These are phyloP conservation scores for Lepidochrysops patricia DNA, from an alignment of 2,888 invertebrate genomes.

Conservation along the genomic window DNA sequence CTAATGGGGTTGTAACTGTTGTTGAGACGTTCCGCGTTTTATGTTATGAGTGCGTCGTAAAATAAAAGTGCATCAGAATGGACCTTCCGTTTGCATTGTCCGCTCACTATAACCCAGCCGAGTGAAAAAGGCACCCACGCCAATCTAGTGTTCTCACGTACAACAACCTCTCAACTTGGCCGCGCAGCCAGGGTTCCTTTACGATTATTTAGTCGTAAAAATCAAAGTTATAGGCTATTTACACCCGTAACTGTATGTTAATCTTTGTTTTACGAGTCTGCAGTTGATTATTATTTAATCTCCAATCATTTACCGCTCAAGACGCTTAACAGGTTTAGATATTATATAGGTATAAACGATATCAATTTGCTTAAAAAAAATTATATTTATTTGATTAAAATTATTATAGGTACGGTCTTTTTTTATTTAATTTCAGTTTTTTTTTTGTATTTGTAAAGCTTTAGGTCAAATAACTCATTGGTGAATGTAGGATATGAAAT, in stretches of 20 bases:
- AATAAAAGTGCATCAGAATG: constrained; percentile 73
- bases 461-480: background rate
- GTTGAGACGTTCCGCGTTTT: constrained; percentile 69
- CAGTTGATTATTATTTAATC: constrained; percentile 69
- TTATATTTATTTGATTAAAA: constrained; percentile 13
- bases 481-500: background rate
- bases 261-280: constrained; percentile 72
- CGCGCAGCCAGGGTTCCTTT: constrained; percentile 64
- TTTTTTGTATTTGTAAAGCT: background rate
- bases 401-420: background rate
- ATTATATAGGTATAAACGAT: constrained; percentile 40
- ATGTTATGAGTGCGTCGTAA: constrained; percentile 70
- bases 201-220: constrained; percentile 77
- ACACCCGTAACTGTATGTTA: constrained; percentile 72
- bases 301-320: constrained; percentile 67
- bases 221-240: constrained; percentile 76
- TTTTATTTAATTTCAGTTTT: background rate
- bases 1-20: constrained; percentile 50
- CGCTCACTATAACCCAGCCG: constrained; percentile 51
- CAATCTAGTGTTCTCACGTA: constrained; percentile 24
- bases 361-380: constrained; percentile 23
- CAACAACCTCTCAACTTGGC: constrained; percentile 38
- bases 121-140: constrained; percentile 32
- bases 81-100: constrained; percentile 67
- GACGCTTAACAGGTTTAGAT: constrained; percentile 48